Percentiles rank a stretch among this genome's conserved stretches.
These are phyloP conservation scores for Stratiomys singularior DNA, from an alignment of 2,888 invertebrate species.

Conservation along the genomic window DNA sequence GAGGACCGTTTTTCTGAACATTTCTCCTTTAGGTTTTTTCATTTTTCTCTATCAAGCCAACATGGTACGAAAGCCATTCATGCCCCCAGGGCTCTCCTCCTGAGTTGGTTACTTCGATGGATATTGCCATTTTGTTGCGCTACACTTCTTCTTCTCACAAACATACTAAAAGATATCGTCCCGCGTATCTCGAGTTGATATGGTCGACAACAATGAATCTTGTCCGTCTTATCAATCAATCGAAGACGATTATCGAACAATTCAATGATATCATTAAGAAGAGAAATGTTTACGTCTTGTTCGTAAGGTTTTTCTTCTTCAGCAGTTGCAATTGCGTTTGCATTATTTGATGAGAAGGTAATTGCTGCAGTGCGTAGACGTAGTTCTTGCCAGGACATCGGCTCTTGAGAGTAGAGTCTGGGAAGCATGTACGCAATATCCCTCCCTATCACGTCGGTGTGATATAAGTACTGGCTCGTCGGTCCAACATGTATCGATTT, in stretches of 20 bases:
- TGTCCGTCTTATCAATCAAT: conserved; percentile 48
- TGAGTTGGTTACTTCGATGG: neutral
- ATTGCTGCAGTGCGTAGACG: too few relatives aligned
- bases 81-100: conserved; percentile 19
- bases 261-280: conserved; percentile 52
- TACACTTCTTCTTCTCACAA: neutral
- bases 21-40: neutral
- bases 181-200: conserved; percentile 12
- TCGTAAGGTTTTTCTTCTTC: conserved; percentile 38
- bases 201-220: conserved; percentile 11
- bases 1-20: conserved; percentile 9
- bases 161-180: conserved; percentile 8
- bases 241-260: conserved; percentile 51
- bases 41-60: too few relatives aligned
- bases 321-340: conserved; percentile 19
- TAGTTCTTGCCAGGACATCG: neutral
- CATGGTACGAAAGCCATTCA: conserved; percentile 2
- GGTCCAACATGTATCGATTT: neutral
- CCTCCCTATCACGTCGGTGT: too few relatives aligned
- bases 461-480: neutral
- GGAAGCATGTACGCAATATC: too few relatives aligned
- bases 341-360: too few relatives aligned
- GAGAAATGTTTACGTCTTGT: conserved; percentile 51
- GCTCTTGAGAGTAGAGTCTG: neutral
- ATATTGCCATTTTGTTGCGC: neutral